Conservation (phyloP, 2,888 invertebrate genomes). For the Troglohyphantes excavatus region DNA sequence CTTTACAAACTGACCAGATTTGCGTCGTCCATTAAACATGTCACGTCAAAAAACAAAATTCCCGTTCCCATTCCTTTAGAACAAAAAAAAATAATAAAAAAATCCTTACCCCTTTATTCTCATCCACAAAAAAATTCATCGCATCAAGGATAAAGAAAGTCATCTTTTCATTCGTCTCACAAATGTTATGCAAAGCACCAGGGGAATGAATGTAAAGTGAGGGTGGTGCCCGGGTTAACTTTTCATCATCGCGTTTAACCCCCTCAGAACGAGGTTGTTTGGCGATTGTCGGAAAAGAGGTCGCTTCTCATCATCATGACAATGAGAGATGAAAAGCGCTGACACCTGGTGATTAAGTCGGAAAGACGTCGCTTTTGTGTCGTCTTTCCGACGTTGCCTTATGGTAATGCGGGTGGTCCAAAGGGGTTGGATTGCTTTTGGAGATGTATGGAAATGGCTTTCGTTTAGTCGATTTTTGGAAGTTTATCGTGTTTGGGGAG, state of each 20-base stretch:
- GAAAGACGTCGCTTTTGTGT: constrained; percentile 55
- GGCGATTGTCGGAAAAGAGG: not conserved
- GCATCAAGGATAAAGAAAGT: not conserved
- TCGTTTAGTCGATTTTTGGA: not conserved
- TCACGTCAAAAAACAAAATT: too few relatives aligned
- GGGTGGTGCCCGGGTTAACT: constrained; percentile 32
- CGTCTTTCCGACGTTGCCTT: constrained; percentile 21
- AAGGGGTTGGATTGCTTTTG: not conserved
- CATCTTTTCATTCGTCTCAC: not conserved
- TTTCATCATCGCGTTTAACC: constrained; percentile 59
- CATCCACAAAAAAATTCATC: not conserved
- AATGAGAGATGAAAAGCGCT: constrained; percentile 66
- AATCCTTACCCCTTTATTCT: too few relatives aligned
- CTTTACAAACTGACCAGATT: too few relatives aligned
- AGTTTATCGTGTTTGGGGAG: constrained; percentile 2
- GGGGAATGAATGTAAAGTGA: constrained; percentile 14
- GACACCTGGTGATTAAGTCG: constrained; percentile 76
- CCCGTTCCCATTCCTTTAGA: too few relatives aligned
- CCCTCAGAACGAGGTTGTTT: constrained; percentile 11
- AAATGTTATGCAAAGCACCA: constrained; percentile 27
- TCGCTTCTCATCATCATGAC: constrained; percentile 72
- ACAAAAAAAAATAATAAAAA: too few relatives aligned
- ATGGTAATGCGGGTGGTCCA: constrained; percentile 66
- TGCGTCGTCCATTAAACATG: too few relatives aligned
- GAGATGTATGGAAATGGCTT: constrained; percentile 54